phyloP scores from a whole-genome alignment of 2,888 invertebrate genomes.

The Dilophus febrilis region DNA sequence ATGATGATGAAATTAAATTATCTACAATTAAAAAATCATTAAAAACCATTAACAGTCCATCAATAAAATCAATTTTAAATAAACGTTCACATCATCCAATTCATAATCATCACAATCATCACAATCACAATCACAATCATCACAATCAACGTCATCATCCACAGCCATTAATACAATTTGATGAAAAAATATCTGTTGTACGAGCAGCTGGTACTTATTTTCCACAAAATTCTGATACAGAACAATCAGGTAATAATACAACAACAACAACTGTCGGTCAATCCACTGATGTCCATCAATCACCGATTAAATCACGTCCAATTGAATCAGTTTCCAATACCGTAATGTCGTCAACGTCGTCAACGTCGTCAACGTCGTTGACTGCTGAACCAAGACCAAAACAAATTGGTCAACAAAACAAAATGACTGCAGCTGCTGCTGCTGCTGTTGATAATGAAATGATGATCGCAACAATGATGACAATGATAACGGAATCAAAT shows the following conservation, averaged over 20 bases:
- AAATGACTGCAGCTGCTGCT: not conserved
- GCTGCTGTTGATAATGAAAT: not conserved
- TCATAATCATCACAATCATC: no score
- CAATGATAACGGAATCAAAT: not conserved
- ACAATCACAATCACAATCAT: constrained; percentile 15
- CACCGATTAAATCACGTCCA: constrained; percentile 16
- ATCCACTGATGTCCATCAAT: no score
- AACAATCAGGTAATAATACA: not conserved
- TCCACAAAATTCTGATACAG: constrained; percentile 20
- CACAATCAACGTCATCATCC: not conserved
- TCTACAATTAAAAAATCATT: no score
- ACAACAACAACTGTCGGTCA: not conserved
- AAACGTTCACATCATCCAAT: no score
- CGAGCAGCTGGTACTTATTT: constrained; percentile 28
- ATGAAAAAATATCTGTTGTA: constrained; percentile 21
- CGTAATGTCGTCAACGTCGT: constrained; percentile 10
- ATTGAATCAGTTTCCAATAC: no score
- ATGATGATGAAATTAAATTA: no score
- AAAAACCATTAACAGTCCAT: no score
- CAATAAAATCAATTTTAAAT: no score
- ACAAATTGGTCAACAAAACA: constrained; percentile 1
- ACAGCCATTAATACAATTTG: constrained; percentile 8
- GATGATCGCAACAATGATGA: not conserved
- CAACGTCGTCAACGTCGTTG: constrained; percentile 10
- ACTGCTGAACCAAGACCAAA: not conserved